Evolutionary conservation across 1,140 invertebrate species (phyloP), one percentile per base, ranked within the genome.

Genomic region (Vollenhovia emeryi): DNA sequence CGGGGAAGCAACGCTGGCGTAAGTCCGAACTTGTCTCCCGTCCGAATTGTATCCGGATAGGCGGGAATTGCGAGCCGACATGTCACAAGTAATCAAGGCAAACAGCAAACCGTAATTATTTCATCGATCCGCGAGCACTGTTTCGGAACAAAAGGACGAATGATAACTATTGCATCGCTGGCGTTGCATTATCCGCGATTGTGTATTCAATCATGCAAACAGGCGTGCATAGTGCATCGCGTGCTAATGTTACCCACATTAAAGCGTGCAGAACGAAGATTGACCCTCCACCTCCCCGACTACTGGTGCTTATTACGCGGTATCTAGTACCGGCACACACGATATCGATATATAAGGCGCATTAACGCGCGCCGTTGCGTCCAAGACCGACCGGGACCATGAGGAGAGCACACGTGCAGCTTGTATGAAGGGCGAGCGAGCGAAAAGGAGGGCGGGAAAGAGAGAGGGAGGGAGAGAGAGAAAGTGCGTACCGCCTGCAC

Each of bases 311-410:
- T 66, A 74, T 62, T 90, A 84, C 78, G 80, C 68, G 89, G 75
- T 92, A 84, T 80, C 64, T 89, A 89, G 86, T 89, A 80, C 55
- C 83, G 79, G 57, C 75, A 74, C 75, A 87, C 83, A 88, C 45
- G 21, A 66, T 40, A 62, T 50, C 73, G 52, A 91, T 84, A 87
- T 90, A 83, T 90, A 90, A 90, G 78, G 75, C 66, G 27, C 27
- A 86, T 90, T 91, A 92, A 87, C 86, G 57, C 55, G 83, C 69
- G 86, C 66, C 85, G 86, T 83, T 83, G 83, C 85, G 84, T 90
- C 87, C 24, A 71, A 84, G 80, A 88, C 83, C 62, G 71, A 88
- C 74, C 40, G 84, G 66, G 55, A 89, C 87, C 90, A 76, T 89
- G 87, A 88, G 90, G 84, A 85, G 86, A 24, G 89, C 52, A 71